A percentile compares a stretch with the other conserved stretches of the same genome.
phyloP scores from a whole-genome alignment of 1,140 invertebrate genomes.

The Heliconius eleuchia region DNA sequence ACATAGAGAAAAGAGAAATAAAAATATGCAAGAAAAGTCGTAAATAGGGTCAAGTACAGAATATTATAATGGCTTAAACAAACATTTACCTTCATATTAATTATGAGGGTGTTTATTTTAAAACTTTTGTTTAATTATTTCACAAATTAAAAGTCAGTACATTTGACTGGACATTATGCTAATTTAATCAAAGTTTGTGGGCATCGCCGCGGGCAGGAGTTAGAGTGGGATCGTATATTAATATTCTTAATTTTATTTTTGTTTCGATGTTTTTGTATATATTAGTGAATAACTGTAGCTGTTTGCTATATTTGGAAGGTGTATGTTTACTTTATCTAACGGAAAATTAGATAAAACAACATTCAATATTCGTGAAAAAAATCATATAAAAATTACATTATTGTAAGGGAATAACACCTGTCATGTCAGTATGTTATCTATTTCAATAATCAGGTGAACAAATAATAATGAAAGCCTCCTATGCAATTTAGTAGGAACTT shows the following conservation, averaged over 20 bases:
- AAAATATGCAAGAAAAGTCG: not conserved
- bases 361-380: not conserved
- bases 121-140: constrained; percentile 12
- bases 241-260: constrained; percentile 6
- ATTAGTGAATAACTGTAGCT: not conserved
- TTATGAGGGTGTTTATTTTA: constrained; percentile 9
- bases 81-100: constrained; percentile 4
- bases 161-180: constrained; percentile 8
- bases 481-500: no score
- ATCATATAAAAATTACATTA: no score
- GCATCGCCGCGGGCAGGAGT: constrained; percentile 3
- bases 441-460: no score
- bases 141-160: constrained; percentile 11
- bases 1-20: no score
- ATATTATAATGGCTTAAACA: not conserved
- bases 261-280: not conserved
- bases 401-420: no score
- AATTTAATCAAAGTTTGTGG: constrained; percentile 10
- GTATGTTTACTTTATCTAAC: not conserved
- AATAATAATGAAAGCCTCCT: no score
- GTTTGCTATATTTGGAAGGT: not conserved
- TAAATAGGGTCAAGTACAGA: not conserved
- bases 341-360: not conserved
- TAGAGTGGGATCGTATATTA: not conserved
- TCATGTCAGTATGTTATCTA: no score